Base-by-base conservation (phyloP, 1,140 invertebrate species). In the Heliconius eleuchia region DNA sequence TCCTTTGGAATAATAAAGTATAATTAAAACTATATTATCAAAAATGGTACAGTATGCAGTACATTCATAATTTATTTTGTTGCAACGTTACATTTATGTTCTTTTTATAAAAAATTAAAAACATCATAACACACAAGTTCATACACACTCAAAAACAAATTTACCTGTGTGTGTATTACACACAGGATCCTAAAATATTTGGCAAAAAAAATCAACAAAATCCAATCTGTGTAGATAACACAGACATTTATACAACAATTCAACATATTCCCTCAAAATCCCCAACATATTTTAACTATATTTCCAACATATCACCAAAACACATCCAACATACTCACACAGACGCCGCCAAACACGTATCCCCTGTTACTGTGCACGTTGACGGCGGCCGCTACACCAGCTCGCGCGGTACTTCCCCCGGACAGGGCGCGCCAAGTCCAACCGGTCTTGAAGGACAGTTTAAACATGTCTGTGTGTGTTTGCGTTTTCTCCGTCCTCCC, bases 401-500 rank as follows among this genome's bases (percentile, higher is more conserved):
- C 87, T n/a, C 91, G 82, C 18, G 89, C 80, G 7, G 81, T 76
- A 57, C 82, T 50, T 18, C 85, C 88, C 39, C 84, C 86, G 11
- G 78, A 18, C 52, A 88, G 74, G 7, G 86, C 19, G 37, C 89
- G 86, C 90, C 90, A 90, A 78, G 81, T 39, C 82, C 84, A 86
- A 0, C 80, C 77, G 11, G 79, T 76, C 37, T 85, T 79, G 95
- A 96, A 96, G 97, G 96, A 96, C 78, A 99, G 94, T 18, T 96
- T 89, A 92, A 97, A 99, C 96, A 98, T 97, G 89, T 99, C 98
- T 4, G 96, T 96, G 90, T 98, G 97, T 8, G 97, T 96, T 37
- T 95, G 95, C 37, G 98, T 98, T 71, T 97, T 96, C 87, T 99
- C 98, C 3, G 97, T 95, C 89, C 98, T 89, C 96, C 93, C 98